Conservation (phyloP, 2,113 vertebrate species). For the Odontesthes bonariensis region DNA sequence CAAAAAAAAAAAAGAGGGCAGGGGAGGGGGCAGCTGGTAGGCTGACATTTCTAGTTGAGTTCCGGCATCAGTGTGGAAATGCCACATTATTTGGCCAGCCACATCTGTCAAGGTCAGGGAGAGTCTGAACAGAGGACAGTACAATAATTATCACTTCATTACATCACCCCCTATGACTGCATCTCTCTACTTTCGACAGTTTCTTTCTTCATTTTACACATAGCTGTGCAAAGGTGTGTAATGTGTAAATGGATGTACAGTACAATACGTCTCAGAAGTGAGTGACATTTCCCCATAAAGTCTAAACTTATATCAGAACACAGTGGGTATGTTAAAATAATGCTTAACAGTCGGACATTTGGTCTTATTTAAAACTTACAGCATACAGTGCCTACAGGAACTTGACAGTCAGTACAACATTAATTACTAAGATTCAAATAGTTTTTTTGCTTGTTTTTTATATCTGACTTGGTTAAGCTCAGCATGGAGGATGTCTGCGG, state of each 20-base stretch:
- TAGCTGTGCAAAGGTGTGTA: too few relatives aligned
- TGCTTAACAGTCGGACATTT: neutral
- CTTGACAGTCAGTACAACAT: too few relatives aligned
- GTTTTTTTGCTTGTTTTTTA: too few relatives aligned
- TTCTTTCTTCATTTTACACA: neutral
- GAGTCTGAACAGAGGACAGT: slow-evolving; percentile 52
- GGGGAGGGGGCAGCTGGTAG: slow-evolving; percentile 37
- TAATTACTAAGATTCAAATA: too few relatives aligned
- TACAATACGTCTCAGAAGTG: neutral
- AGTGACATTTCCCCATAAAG: too few relatives aligned
- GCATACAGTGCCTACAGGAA: neutral
- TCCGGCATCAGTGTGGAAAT: slow-evolving; percentile 63
- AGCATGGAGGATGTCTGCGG: too few relatives aligned
- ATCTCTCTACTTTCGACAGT: neutral
- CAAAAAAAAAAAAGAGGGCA: slow-evolving; percentile 47
- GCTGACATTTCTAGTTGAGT: slow-evolving; percentile 77
- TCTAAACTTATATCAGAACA: too few relatives aligned
- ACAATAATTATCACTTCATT: slow-evolving; percentile 65
- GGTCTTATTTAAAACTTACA: neutral
- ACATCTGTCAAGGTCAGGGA: slow-evolving; percentile 72
- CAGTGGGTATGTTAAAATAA: too few relatives aligned
- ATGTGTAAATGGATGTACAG: neutral
- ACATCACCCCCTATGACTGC: slow-evolving; percentile 19
- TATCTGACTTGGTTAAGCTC: too few relatives aligned
- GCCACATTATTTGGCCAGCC: slow-evolving; percentile 65